These are phyloP conservation scores for Eupsittula cactorum DNA, from an alignment of 2,113 vertebrate species.

Conservation along the genomic window DNA sequence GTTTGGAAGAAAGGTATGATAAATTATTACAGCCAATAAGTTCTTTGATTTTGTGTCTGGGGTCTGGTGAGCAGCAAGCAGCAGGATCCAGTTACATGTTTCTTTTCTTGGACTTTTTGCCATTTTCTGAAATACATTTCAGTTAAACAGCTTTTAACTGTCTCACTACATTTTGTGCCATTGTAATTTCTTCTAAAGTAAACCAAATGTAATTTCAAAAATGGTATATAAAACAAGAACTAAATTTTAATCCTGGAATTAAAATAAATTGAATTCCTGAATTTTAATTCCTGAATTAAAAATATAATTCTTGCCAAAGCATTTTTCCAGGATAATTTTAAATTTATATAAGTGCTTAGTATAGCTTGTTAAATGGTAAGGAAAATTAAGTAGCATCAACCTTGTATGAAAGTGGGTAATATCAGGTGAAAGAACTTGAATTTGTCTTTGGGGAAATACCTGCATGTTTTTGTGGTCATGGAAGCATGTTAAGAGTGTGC, in stretches of 20 bases:
- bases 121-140: constrained; percentile 50
- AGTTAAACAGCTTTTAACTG: constrained; percentile 12
- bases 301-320: not conserved
- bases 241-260: not conserved
- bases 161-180: not conserved
- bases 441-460: constrained; percentile 40
- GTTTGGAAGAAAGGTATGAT: constrained; percentile 50
- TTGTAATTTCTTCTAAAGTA: not conserved
- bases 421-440: not conserved
- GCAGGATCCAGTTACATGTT: constrained; percentile 52
- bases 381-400: not conserved
- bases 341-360: not conserved
- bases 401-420: not conserved
- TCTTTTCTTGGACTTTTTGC: constrained; percentile 52
- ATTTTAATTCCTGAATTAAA: not conserved
- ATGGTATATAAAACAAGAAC: not conserved
- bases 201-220: not conserved
- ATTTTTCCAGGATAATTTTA: not conserved
- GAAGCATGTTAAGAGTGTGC: not conserved
- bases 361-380: not conserved
- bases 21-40: constrained; percentile 63
- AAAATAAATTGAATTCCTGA: not conserved
- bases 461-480: not conserved
- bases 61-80: constrained; percentile 58
- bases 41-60: constrained; percentile 54